Evolutionary conservation across 2,797 vertebrate species (phyloP), one percentile per base, ranked within the genome.

Genomic region (Diplodus sargus): DNA sequence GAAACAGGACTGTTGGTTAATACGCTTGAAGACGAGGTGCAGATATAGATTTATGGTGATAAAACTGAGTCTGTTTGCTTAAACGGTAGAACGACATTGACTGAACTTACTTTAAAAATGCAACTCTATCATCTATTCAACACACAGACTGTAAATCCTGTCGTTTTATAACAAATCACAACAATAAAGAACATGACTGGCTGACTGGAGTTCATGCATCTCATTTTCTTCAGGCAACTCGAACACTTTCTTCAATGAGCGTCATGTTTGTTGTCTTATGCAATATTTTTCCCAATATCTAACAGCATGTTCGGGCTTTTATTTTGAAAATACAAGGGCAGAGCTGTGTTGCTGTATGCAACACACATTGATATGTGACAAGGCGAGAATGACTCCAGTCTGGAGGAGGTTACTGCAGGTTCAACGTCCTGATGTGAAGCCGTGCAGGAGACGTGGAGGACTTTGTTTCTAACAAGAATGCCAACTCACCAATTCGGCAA

Each of bases 1-100:
- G 59, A 85, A 74, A 69, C 63, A 45, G 4, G 42, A 30, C 48
- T 4, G 49, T 71, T 56, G 59, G 34, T 18, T 81, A 72, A 85
- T 75, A 68, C 60, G n/a, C 63, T 47, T 20, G 15, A 62, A 48
- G 52, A 65, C 25, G 53, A 61, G 43, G 25, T 67, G 59, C 71
- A 64, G 58, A 39, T 58, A 5, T 17, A 56, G 60, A 34, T 76
- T 75, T 43, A 74, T 48, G 70, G 42, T 48, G 34, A 74, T 45
- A 60, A 25, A 18, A 5, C 25, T 20, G 4, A 56, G 58, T 68
- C 22, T 71, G 22, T 74, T 74, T 74, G 15, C 22, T 25, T 13
- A 2, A 42, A 77, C 0, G 1, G 39, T 10, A 70, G 13, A 30
- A 65, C 5, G 53, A n/a, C 42, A 63, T 1, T 39, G 23, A 78